Conservation (phyloP, 2,797 vertebrate species). For the Sebastes nivosus region DNA sequence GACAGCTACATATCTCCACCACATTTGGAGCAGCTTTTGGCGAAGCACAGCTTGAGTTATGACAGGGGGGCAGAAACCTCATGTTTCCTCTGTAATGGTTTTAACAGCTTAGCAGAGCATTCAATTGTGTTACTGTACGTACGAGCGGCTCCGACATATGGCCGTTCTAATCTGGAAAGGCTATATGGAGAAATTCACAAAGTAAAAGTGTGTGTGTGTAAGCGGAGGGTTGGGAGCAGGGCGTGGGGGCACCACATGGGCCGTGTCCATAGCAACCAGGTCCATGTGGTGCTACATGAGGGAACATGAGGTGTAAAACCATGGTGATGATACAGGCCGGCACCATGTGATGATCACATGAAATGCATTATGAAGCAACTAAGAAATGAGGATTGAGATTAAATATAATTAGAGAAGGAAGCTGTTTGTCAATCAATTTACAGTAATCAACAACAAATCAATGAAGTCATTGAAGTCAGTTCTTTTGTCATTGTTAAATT, state of each 20-base stretch:
- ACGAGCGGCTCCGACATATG: conserved; percentile 38
- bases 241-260: conserved; percentile 21
- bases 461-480: background rate
- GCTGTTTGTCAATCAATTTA: background rate
- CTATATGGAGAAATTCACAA: conserved; percentile 43
- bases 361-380: background rate
- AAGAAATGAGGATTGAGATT: background rate
- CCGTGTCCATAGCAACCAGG: conserved; percentile 46
- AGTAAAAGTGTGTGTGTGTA: background rate
- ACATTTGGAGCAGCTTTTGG: background rate
- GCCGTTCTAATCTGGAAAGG: conserved; percentile 43
- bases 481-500: background rate
- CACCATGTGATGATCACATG: background rate
- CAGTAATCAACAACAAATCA: background rate
- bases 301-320: conserved; percentile 18
- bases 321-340: conserved; percentile 2
- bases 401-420: background rate
- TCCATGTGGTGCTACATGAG: conserved; percentile 18
- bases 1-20: background rate
- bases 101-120: conserved; percentile 45
- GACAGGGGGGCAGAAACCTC: background rate
- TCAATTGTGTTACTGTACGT: conserved; percentile 21
- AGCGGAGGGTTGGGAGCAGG: background rate
- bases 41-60: background rate
- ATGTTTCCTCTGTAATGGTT: conserved; percentile 37